Evolutionary conservation across 2,113 vertebrate genomes (phyloP).

Genomic region (Crotalus tigris): DNA sequence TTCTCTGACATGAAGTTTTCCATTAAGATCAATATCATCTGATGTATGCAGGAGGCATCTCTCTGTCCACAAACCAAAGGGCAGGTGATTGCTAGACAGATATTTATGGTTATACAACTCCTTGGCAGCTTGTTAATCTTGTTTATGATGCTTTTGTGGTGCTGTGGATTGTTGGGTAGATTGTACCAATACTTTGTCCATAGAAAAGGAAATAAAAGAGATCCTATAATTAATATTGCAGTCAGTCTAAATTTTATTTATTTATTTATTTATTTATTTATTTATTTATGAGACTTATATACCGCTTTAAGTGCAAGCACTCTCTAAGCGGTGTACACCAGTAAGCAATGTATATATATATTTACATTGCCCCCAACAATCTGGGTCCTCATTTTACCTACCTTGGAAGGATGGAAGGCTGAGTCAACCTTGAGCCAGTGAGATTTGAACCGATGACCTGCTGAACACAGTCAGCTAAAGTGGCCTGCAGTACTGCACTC

Average conservation of each 20-base stretch:
- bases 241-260: not conserved
- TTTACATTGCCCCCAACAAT: no score
- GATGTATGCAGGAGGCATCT: not conserved
- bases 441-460: no score
- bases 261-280: no score
- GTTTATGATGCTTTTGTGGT: not conserved
- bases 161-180: not conserved
- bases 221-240: not conserved
- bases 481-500: no score
- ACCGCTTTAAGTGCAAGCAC: no score
- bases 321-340: no score
- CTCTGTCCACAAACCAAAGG: not conserved
- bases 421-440: no score
- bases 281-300: no score
- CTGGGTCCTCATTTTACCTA: no score
- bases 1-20: not conserved
- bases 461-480: no score
- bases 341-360: no score
- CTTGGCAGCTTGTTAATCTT: not conserved
- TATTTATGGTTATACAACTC: not conserved
- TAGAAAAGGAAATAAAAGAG: not conserved
- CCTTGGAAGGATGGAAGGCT: no score
- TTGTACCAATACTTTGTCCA: not conserved
- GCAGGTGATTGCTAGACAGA: not conserved
- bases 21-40: not conserved